Base-by-base conservation (phyloP, 2,797 vertebrate species). In the Crenuchus spilurus region DNA sequence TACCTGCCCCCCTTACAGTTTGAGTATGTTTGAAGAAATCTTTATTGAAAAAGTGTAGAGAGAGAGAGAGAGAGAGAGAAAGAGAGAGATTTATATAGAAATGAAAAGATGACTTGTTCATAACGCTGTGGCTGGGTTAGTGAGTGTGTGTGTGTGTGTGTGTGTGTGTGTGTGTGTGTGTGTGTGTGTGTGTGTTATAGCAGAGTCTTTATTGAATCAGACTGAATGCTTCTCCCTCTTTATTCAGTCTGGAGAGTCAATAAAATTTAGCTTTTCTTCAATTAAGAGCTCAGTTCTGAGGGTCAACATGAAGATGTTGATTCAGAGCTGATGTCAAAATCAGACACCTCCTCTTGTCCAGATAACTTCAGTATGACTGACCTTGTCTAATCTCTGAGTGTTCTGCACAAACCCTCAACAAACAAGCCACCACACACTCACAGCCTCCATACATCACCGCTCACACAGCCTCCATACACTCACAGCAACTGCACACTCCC, bases 341-440 rank as follows among this genome's bases (percentile, higher is more conserved):
- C 31, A 10, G 30, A 30, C 54, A 58, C 54, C 54, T 58, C 33
- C 54, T 2, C 54, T 58, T 10, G 18, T 7, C 16, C 54, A 35
- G 31, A 3, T n/a, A 58, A 9, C 30, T 55, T 30, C 6, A 14
- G 4, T 14, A 55, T 16, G 52, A 31, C 54, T 58, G 54, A 35
- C 54, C 30, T 58, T 58, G 13, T 35, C 30, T 48, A 58, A 33
- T 58, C 54, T 57, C 54, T 18, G 16, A 55, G 16, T n/a, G n/a
- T n/a, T n/a, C n/a, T n/a, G n/a, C n/a, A n/a, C n/a, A n/a, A n/a
- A n/a, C n/a, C n/a, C n/a, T n/a, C n/a, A n/a, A n/a, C n/a, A 57
- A 33, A 33, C 30, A 57, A n/a, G 52, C n/a, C 54, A 58, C 54
- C 35, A 9, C 8, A 35, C 16, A 14, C 14, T 18, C 31, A 33